Percentiles rank a stretch among this genome's conserved stretches.
Conservation (phyloP, 2,113 vertebrate species). For the Syrrhaptes paradoxus region DNA sequence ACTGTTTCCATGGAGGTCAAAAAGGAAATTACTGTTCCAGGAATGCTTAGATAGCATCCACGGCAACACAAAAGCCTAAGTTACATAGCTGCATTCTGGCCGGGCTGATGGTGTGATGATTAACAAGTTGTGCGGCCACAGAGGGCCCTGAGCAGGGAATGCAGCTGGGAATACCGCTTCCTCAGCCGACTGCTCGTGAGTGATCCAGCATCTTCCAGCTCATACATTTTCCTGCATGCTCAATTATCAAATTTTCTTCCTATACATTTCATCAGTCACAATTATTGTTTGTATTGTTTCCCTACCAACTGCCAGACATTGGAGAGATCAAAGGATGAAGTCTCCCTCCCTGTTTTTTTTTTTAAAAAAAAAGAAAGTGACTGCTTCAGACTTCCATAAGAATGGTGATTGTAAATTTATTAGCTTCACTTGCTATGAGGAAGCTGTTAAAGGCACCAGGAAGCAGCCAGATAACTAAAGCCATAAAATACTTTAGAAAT, state of each 20-base stretch:
- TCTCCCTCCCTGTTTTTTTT: background rate
- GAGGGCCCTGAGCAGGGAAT: constrained; percentile 37
- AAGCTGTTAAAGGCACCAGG: constrained; percentile 72
- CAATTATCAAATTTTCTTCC: constrained; percentile 13
- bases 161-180: constrained; percentile 34
- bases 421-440: constrained; percentile 57
- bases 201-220: background rate
- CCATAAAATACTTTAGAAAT: constrained; percentile 65
- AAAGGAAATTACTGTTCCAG: constrained; percentile 78
- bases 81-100: constrained; percentile 43
- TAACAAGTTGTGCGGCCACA: constrained; percentile 67
- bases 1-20: constrained; percentile 71
- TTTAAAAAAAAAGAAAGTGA: background rate
- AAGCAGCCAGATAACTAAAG: constrained; percentile 65
- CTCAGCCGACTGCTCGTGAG: background rate
- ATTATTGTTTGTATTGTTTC: background rate
- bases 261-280: background rate
- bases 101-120: constrained; percentile 62
- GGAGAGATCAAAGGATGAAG: background rate
- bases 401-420: constrained; percentile 30
- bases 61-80: constrained; percentile 49
- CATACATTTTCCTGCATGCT: background rate
- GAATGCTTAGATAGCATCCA: constrained; percentile 71
- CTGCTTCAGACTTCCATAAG: background rate
- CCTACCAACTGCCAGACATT: background rate